Base-by-base conservation (phyloP, 1,140 invertebrate genomes). In the Drosophila sechellia region DNA sequence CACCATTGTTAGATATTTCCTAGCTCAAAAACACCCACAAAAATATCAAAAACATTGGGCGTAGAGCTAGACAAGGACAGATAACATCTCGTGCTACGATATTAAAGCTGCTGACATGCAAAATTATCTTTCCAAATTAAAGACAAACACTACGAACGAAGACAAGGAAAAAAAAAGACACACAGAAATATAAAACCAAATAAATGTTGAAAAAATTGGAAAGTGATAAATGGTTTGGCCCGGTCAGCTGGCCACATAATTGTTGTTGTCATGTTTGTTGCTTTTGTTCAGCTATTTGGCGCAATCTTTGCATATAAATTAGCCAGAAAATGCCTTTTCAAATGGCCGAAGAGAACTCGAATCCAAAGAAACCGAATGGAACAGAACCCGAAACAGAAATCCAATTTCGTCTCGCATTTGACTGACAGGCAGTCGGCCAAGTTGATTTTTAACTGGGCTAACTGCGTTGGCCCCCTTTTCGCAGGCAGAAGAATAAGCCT, bases 281-380 rank as follows among this genome's bases (percentile, higher is more conserved):
- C 56, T 53, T 68, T 81, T 81, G 74, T 77, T 45, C 63, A 81
- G 77, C 61, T 85, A 79, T 87, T 79, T 87, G 75, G 75, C 79
- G 73, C 61, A 55, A 76, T 63, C 73, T 87, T 89, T 79, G 83
- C 84, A 87, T 89, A 87, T 77, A 89, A 87, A 87, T 87, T 89
- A 79, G 76, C 83, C 55, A 69, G 65, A 39, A 81, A 87, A 81
- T 77, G 77, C 68, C 68, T 81, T 73, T 80, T 81, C 46, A 79
- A 87, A 86, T 75, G 66, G 63, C 52, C 50, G 63, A 77, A 56
- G 60, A 79, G 70, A 75, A 64, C 61, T 52, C 46, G 46, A 73
- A 43, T 27, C 43, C 27, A 39, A 39, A 39, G 63, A 49, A 68
- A 46, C 22, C 42, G 72, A 75, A 69, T 39, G 25, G 25, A 72